A percentile compares a stretch with the other conserved stretches of the same genome.
Evolutionary conservation across 2,113 vertebrate genomes (phyloP).

Genomic region (Formicarius rufipectus): DNA sequence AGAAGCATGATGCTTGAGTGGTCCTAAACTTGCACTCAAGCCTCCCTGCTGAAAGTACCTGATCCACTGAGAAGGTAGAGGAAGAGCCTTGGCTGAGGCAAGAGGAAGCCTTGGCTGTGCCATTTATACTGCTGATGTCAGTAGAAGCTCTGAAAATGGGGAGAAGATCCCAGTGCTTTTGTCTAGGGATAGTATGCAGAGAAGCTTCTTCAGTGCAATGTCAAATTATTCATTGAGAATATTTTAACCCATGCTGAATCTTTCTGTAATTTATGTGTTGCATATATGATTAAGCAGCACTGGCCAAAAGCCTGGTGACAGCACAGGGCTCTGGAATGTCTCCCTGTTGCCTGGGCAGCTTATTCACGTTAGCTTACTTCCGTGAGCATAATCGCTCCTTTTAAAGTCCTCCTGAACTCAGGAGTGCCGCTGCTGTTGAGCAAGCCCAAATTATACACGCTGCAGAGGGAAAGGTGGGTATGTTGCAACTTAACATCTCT

Average conservation of each 20-base stretch:
- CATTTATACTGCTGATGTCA: background rate
- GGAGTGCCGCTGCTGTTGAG: slow-evolving; percentile 38
- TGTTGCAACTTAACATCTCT: background rate
- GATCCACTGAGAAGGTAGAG: background rate
- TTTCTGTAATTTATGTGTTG: background rate
- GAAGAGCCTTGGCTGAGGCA: too few relatives aligned
- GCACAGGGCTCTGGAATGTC: slow-evolving; percentile 48
- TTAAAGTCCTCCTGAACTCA: slow-evolving; percentile 48
- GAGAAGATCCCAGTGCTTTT: background rate
- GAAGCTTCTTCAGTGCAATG: background rate
- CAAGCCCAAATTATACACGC: slow-evolving; percentile 56
- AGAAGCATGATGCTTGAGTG: accelerated
- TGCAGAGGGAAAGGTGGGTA: background rate
- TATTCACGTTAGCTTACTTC: slow-evolving; percentile 40
- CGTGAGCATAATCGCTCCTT: slow-evolving; percentile 50
- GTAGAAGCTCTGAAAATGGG: background rate
- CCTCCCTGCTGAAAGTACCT: background rate
- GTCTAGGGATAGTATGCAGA: background rate
- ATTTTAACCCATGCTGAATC: background rate
- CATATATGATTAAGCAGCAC: background rate
- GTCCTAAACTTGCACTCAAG: background rate
- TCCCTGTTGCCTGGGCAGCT: slow-evolving; percentile 47
- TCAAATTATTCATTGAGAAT: slow-evolving; percentile 4
- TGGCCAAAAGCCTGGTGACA: slow-evolving; percentile 50
- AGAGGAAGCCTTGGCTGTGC: background rate